Evolutionary conservation across 1,140 invertebrate species (phyloP).

Genomic region (Arion vulgaris): DNA sequence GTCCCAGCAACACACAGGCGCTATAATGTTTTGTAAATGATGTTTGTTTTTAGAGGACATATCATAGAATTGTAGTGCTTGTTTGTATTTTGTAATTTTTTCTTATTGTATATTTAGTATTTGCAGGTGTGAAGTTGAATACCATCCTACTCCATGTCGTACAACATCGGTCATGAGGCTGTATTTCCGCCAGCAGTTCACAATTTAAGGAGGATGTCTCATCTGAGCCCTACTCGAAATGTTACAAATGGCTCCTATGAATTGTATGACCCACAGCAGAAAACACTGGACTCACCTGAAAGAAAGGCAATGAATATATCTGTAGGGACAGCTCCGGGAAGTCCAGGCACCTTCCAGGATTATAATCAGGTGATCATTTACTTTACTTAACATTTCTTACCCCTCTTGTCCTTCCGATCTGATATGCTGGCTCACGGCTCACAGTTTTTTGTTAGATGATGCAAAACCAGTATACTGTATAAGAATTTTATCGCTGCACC

Average conservation of each 20-base stretch:
- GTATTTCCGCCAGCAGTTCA: not conserved
- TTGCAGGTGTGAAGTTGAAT: not conserved
- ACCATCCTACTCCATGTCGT: not conserved
- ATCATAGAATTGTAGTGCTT: too few species aligned
- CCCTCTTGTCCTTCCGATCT: too few species aligned
- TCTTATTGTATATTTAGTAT: not conserved
- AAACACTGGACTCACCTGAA: not conserved
- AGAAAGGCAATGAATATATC: not conserved
- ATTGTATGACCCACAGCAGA: constrained; percentile 8
- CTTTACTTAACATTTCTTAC: too few species aligned
- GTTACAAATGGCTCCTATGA: not conserved
- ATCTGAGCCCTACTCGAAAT: not conserved
- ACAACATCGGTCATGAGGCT: not conserved
- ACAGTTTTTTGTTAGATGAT: too few species aligned
- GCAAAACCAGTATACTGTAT: too few species aligned
- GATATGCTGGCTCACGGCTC: too few species aligned
- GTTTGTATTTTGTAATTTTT: too few species aligned
- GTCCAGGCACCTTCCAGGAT: not conserved
- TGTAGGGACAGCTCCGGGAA: not conserved
- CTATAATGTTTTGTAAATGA: too few species aligned
- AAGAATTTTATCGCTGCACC: too few species aligned
- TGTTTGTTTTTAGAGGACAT: too few species aligned
- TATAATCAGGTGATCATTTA: not conserved
- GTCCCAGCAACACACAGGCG: too few species aligned
- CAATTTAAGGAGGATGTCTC: not conserved